phyloP scores from a whole-genome alignment of 1,140 invertebrate genomes.

The Drosophila sp. region DNA sequence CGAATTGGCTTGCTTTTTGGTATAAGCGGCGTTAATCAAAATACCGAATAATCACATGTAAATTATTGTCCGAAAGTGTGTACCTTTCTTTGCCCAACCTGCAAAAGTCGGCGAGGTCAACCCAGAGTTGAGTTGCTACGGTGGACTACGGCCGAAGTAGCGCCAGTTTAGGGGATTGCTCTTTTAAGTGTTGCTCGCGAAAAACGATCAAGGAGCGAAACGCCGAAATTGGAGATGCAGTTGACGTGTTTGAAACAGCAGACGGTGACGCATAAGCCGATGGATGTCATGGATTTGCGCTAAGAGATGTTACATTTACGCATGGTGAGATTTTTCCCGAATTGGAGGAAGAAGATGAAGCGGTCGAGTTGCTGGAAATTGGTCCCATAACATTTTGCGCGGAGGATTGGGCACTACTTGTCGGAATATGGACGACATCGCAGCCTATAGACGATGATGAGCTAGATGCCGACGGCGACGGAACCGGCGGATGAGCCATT shows the following conservation, averaged over 20 bases:
- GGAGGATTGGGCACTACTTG: conserved; percentile 50
- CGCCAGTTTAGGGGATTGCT: conserved; percentile 66
- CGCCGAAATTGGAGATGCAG: conserved; percentile 74
- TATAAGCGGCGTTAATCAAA: conserved; percentile 78
- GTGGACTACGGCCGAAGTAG: conserved; percentile 57
- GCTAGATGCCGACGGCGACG: conserved; percentile 85
- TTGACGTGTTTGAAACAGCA: conserved; percentile 40
- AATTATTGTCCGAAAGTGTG: conserved; percentile 83
- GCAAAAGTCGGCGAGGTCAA: conserved; percentile 15
- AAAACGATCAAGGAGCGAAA: conserved; percentile 80
- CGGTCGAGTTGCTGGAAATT: conserved; percentile 78
- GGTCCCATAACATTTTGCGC: conserved; percentile 80
- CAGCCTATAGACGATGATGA: conserved; percentile 84
- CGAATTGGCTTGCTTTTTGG: conserved; percentile 73
- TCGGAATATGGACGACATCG: conserved; percentile 82
- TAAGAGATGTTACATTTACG: conserved; percentile 72
- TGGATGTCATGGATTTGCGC: conserved; percentile 80
- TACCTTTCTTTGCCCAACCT: conserved; percentile 50
- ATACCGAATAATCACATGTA: conserved; percentile 83
- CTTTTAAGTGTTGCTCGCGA: conserved; percentile 73
- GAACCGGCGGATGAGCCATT: conserved; percentile 83
- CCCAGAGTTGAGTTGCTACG: conserved; percentile 1
- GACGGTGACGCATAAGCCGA: conserved; percentile 58
- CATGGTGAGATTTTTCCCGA: conserved; percentile 80
- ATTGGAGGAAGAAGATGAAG: conserved; percentile 76